Evolutionary conservation across 2,797 vertebrate genomes (phyloP).

Genomic region (Hafferia zeledoni): DNA sequence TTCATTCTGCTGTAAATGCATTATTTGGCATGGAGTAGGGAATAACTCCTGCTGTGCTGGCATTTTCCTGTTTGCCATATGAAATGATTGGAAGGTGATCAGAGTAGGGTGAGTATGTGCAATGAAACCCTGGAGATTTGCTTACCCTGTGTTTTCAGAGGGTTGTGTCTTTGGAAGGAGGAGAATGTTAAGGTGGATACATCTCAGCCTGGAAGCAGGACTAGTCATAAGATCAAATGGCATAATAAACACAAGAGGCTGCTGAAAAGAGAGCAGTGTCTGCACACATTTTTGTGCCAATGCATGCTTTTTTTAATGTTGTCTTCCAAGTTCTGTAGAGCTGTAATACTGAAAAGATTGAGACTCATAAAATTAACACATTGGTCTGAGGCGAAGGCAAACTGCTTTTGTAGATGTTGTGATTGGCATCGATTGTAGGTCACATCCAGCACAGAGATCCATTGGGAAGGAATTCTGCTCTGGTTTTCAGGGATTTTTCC

Average conservation of each 20-base stretch:
- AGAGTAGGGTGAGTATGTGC: background rate
- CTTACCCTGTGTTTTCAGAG: background rate
- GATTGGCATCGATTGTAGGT: background rate
- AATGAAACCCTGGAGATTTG: background rate
- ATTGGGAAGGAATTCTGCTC: background rate
- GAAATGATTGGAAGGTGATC: background rate
- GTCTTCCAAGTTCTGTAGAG: background rate
- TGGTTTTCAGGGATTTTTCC: rapidly evolving
- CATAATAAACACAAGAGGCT: background rate
- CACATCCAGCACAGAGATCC: background rate
- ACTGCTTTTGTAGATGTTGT: background rate
- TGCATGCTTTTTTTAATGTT: background rate
- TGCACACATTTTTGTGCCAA: background rate
- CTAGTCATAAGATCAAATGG: background rate
- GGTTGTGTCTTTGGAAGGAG: background rate
- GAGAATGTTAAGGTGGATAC: background rate
- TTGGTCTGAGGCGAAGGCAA: background rate
- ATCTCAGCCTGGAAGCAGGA: background rate
- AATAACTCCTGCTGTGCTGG: background rate
- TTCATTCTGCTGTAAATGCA: background rate
- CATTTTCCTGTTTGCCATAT: background rate
- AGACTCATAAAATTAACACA: background rate
- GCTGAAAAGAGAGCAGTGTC: background rate
- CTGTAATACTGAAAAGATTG: background rate
- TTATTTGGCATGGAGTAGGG: background rate